These are phyloP conservation scores for Oryzias curvinotus DNA, from an alignment of 2,113 vertebrate genomes.

Conservation along the genomic window DNA sequence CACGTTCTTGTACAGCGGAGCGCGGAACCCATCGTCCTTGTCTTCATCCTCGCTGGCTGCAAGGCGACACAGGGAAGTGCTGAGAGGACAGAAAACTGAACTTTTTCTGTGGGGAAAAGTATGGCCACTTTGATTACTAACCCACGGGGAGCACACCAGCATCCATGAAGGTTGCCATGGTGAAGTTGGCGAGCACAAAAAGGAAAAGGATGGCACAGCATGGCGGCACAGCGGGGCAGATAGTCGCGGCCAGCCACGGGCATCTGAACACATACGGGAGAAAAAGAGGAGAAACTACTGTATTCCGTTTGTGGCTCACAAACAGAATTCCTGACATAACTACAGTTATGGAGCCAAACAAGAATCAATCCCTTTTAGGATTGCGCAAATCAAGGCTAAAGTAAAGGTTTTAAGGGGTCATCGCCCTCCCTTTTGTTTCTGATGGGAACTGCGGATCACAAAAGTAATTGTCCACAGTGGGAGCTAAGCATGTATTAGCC, in stretches of 20 bases:
- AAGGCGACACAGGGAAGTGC: neutral
- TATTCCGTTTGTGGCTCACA: constrained; percentile 2
- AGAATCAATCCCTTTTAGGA: constrained; percentile 27
- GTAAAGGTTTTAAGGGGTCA: constrained; percentile 50
- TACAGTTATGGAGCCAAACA: neutral
- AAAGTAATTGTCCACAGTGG: constrained; percentile 60
- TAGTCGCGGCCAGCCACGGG: constrained; percentile 90
- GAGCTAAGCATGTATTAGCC: constrained; percentile 59
- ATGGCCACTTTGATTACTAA: constrained; percentile 62
- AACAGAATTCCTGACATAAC: constrained; percentile 7
- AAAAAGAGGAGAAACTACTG: neutral
- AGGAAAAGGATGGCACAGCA: constrained; percentile 94
- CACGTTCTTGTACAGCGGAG: constrained; percentile 95
- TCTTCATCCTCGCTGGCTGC: constrained; percentile 95
- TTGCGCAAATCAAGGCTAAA: constrained; percentile 29
- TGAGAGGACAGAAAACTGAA: neutral
- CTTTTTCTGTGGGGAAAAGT: neutral
- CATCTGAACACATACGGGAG: constrained; percentile 78
- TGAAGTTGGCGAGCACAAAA: constrained; percentile 96
- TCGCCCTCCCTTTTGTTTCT: constrained; percentile 56
- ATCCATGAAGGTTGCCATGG: constrained; percentile 98
- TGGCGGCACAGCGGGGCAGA: constrained; percentile 88
- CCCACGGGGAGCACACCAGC: constrained; percentile 95
- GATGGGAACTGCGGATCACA: constrained; percentile 42
- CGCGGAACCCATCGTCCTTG: constrained; percentile 82